Conservation (phyloP, 2,797 vertebrate species). For the Enoplosus armatus region DNA sequence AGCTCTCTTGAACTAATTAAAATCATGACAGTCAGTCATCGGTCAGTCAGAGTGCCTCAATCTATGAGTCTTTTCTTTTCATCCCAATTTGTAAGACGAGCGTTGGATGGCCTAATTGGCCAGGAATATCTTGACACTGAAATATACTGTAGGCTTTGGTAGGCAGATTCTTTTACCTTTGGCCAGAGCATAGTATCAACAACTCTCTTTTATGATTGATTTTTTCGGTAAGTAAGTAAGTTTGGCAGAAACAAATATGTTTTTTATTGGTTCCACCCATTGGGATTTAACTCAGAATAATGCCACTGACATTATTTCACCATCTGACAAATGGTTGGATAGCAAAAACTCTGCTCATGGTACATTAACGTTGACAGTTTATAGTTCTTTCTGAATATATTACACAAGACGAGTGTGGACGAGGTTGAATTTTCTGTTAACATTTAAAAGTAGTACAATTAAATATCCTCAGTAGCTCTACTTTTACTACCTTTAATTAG, state of each 20-base stretch:
- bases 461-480: background rate
- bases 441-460: background rate
- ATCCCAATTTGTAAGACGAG: background rate
- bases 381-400: background rate
- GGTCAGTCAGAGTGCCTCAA: background rate
- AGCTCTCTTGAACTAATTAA: constrained; percentile 31
- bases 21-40: background rate
- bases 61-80: background rate
- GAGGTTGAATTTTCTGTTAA: background rate
- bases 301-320: background rate
- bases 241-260: background rate
- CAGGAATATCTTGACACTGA: background rate
- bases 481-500: constrained; percentile 6
- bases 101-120: background rate
- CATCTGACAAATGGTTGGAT: background rate
- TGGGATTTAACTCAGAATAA: background rate
- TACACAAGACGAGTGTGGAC: background rate
- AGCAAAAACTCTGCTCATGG: constrained; percentile 1
- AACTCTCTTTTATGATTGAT: background rate
- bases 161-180: background rate
- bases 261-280: background rate
- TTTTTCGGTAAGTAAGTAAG: background rate
- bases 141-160: background rate
- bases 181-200: background rate
- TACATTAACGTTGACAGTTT: background rate